phyloP scores from a whole-genome alignment of 2,113 vertebrate genomes.

The Labeo catla region DNA sequence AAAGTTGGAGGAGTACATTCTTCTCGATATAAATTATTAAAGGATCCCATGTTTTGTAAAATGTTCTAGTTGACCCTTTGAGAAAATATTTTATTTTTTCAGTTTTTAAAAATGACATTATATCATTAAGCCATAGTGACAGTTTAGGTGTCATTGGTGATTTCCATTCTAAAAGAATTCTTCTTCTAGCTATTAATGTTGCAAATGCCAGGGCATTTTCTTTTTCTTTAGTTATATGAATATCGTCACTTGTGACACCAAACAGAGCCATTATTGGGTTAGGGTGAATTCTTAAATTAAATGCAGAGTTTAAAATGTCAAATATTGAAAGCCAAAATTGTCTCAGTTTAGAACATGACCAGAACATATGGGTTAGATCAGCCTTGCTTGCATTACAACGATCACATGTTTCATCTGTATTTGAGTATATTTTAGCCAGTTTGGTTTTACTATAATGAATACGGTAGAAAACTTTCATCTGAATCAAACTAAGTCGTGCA shows the following conservation, averaged over 20 bases:
- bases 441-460: background rate
- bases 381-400: background rate
- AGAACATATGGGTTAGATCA: background rate
- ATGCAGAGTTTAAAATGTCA: background rate
- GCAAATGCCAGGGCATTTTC: background rate
- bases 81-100: background rate
- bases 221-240: background rate
- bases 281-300: background rate
- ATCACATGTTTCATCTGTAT: background rate
- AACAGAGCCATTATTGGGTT: background rate
- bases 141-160: background rate
- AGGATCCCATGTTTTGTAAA: background rate
- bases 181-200: background rate
- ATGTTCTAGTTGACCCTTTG: background rate
- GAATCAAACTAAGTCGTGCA: background rate
- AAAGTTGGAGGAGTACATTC: background rate
- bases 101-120: conserved; percentile 9
- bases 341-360: background rate
- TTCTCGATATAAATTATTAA: background rate
- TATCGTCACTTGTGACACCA: background rate
- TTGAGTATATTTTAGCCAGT: background rate
- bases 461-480: background rate
- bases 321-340: background rate
- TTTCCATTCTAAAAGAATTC: background rate
- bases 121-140: background rate